Evolutionary conservation across 2,797 vertebrate species (phyloP).

Genomic region (Enteromius treurensis): DNA sequence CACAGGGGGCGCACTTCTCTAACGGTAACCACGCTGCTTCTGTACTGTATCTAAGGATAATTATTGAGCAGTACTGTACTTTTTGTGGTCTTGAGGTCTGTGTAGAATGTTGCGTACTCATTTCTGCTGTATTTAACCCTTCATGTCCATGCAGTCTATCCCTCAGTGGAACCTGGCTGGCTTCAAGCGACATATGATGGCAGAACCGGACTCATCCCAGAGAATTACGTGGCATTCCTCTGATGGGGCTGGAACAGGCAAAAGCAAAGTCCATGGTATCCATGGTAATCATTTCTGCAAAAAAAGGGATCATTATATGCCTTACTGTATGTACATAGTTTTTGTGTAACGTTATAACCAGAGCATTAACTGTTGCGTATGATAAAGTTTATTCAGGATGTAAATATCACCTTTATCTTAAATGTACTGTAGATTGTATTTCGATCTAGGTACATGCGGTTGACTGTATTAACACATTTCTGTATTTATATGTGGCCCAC

Average conservation of each 20-base stretch:
- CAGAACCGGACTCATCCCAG: slow-evolving; percentile 94
- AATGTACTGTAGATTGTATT: slow-evolving; percentile 59
- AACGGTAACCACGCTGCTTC: slow-evolving; percentile 82
- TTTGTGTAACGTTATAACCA: slow-evolving; percentile 44
- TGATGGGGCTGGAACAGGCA: slow-evolving; percentile 73
- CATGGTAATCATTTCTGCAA: slow-evolving; percentile 57
- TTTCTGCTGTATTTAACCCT: slow-evolving; percentile 11
- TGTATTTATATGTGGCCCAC: slow-evolving; percentile 53
- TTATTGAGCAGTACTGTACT: not conserved
- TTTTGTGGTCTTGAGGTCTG: not conserved
- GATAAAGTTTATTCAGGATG: slow-evolving; percentile 36
- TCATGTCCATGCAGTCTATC: slow-evolving; percentile 82
- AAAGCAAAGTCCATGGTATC: slow-evolving; percentile 67
- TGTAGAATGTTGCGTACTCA: not conserved
- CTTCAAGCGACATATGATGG: slow-evolving; percentile 95
- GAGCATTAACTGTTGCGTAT: slow-evolving; percentile 27
- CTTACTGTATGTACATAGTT: slow-evolving; percentile 51
- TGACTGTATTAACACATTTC: slow-evolving; percentile 42
- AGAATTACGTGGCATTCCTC: slow-evolving; percentile 94
- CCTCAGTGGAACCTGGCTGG: slow-evolving; percentile 98
- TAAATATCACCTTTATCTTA: slow-evolving; percentile 52
- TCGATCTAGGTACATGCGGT: slow-evolving; percentile 57
- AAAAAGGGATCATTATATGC: slow-evolving; percentile 47
- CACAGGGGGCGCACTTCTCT: slow-evolving; percentile 91
- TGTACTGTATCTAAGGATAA: not conserved